Evolutionary conservation across 2,113 vertebrate genomes (phyloP).

Genomic region (Oncorhynchus masou): DNA sequence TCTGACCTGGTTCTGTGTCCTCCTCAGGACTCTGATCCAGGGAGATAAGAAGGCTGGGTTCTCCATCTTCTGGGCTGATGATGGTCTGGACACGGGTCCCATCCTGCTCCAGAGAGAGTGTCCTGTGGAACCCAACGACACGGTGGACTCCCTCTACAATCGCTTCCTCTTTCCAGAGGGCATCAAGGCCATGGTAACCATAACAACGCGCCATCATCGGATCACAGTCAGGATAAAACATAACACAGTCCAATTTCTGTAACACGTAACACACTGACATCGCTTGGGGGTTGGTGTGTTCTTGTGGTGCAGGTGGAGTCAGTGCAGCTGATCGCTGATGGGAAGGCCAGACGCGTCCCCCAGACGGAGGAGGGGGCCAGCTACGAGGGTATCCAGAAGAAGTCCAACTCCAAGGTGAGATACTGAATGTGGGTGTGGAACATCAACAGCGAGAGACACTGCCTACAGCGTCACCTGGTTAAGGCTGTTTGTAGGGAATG

Average conservation of each 20-base stretch:
- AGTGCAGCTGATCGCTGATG: slow-evolving; percentile 92
- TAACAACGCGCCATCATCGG: not conserved
- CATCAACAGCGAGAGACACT: not conserved
- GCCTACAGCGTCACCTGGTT: not conserved
- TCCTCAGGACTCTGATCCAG: slow-evolving; percentile 90
- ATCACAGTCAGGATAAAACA: not conserved
- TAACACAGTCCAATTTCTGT: not conserved
- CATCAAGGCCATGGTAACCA: slow-evolving; percentile 90
- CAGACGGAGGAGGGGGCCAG: slow-evolving; percentile 89
- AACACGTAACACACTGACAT: no score
- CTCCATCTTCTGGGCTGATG: slow-evolving; percentile 96
- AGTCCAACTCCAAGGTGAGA: slow-evolving; percentile 88
- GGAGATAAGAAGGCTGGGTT: slow-evolving; percentile 93
- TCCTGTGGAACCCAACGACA: slow-evolving; percentile 84
- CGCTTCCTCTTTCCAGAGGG: slow-evolving; percentile 95
- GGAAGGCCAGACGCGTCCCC: slow-evolving; percentile 82
- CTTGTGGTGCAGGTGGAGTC: slow-evolving; percentile 82
- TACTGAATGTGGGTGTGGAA: not conserved
- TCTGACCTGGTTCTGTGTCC: slow-evolving; percentile 16
- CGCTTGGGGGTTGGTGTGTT: slow-evolving; percentile 1
- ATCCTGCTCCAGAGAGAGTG: slow-evolving; percentile 91
- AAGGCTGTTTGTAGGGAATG: no score
- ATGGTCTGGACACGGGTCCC: slow-evolving; percentile 94
- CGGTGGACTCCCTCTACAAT: slow-evolving; percentile 92
- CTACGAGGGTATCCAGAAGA: slow-evolving; percentile 96